Base-by-base conservation (phyloP, 1,140 invertebrate species). In the Drosophila grimshawi region DNA sequence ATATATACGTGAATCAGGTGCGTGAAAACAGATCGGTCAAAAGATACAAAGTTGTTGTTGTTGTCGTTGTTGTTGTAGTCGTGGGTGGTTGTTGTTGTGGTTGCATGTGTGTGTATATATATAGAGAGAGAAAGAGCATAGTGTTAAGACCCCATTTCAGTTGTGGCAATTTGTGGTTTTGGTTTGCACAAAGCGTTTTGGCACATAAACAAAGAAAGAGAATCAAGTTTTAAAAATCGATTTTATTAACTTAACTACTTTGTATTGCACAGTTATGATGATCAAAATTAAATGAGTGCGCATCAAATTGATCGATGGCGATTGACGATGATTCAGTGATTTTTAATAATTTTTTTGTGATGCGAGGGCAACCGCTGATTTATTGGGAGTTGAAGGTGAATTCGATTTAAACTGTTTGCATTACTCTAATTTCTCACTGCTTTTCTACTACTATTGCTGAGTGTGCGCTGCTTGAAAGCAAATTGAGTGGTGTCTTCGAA, bases 171-270 rank as follows among this genome's bases (percentile, higher is more conserved):
- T 82, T 78, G 76, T 60, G 71, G 0, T 43, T 43, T 43, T n/a
- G 19, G 61, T 81, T 81, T 75, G 62, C 63, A 79, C 56, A 19
- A 79, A 86, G 82, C 80, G 66, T 43, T 77, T 8, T 65, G 76
- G 75, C 82, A 81, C 66, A 81, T 62, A 86, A 86, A 82, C 76
- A 85, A 78, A 64, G 61, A 86, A 88, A 82, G 70, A 88, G 65
- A 83, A 77, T 88, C 76, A 88, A 76, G 59, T 76, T 71, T 55
- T 70, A 59, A 65, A 65, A 72, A 55, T 29, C 39, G 32, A 43
- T 37, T 51, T 52, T 19, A 67, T 73, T 68, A 61, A 32, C 10
- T 41, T 35, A 27, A 8, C 70, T 68, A 73, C 64, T 67, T 55
- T 37, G 30, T 52, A 70, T 75, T 67, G 33, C 30, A 46, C 37